Evolutionary conservation across 2,113 vertebrate genomes (phyloP).

Genomic region (Gobiocypris rarus): DNA sequence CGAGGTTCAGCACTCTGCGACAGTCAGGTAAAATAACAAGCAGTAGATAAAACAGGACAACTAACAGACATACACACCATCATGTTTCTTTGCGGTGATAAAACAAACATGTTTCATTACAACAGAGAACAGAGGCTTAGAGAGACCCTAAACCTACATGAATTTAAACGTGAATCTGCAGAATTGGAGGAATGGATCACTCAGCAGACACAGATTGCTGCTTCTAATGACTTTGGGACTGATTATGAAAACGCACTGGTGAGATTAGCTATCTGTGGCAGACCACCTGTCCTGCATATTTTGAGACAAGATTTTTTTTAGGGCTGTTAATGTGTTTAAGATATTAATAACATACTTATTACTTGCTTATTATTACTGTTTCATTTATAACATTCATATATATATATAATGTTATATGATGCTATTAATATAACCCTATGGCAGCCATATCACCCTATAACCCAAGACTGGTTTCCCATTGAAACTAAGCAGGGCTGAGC

Average conservation of each 20-base stretch:
- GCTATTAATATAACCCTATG: no score
- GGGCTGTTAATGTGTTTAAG: no score
- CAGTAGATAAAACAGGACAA: not conserved
- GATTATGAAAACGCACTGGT: conserved; percentile 82
- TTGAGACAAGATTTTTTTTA: not conserved
- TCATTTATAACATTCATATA: no score
- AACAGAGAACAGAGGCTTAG: conserved; percentile 68
- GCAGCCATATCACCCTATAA: no score
- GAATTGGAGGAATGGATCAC: conserved; percentile 83
- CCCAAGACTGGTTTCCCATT: no score
- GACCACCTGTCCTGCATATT: not conserved
- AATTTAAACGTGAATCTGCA: conserved; percentile 80
- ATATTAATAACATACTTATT: no score
- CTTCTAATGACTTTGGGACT: conserved; percentile 79
- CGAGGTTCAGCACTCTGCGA: conserved; percentile 75
- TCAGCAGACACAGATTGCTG: conserved; percentile 75
- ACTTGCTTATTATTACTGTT: no score
- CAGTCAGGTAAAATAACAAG: conserved; percentile 72
- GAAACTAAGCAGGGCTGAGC: no score
- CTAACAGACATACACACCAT: not conserved
- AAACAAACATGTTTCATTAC: conserved; percentile 21
- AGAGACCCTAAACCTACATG: conserved; percentile 80
- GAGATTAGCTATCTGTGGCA: conserved; percentile 48
- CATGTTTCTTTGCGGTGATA: not conserved
- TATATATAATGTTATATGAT: no score